Base-by-base conservation (phyloP, 2,113 vertebrate genomes). In the Mustela lutreola region DNA sequence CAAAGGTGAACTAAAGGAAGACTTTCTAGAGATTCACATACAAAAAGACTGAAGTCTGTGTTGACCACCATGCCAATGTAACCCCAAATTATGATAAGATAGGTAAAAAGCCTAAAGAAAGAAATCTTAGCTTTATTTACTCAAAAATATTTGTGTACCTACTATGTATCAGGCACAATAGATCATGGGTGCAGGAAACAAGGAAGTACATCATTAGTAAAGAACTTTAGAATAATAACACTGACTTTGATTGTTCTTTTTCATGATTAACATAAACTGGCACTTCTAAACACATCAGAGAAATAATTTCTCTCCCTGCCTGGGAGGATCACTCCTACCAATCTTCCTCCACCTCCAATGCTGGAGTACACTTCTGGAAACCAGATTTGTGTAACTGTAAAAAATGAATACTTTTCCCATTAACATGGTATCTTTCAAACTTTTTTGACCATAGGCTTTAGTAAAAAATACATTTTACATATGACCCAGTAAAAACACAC, bases 261-360 rank as follows among this genome's bases (percentile, higher is more conserved):
- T 58, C 79, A 73, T 85, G 84, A 75, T 62, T 62, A 88, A 80
- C 50, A 89, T 85, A 45, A 96, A 56, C 10, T 96, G 22, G 10
- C 7, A 76, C 21, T 83, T 89, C 22, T 93, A 84, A 93, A 84
- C 2, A 97, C 63, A 8, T 65, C 67, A 95, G 75, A 95, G 33
- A 96, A 94, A 78, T 95, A 81, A 89, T 88, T 97, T 50, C 42
- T 95, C 33, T 81, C 5, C 42, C 18, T 92, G 3, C 9, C 26
- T 28, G 10, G 22, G 19, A 71, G 33, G 14, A 89, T 78, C 36
- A 45, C 7, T 91, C 33, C 18, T n/a, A 96, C 50, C 22, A 67
- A 82, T 70, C 12, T 76, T 71, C 9, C 50, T 85, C 36, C 24
- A 91, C 15, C 22, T 94, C 45, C 14, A 95, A 42, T 15, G 1